phyloP scores from a whole-genome alignment of 92 coral and sea anemone species.

The Heteractis magnifica region DNA sequence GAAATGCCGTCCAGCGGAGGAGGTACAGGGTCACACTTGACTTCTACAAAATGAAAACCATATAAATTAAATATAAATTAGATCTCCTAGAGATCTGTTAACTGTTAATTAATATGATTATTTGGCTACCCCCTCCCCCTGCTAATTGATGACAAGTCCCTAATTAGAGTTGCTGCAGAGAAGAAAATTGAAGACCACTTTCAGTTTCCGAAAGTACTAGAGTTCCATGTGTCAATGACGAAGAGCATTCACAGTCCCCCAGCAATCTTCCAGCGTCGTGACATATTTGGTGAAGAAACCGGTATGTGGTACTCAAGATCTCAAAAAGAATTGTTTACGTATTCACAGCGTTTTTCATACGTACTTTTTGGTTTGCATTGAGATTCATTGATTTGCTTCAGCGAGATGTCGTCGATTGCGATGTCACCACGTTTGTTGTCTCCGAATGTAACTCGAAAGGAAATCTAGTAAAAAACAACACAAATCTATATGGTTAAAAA shows the following conservation, averaged over 20 bases:
- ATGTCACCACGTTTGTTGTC: conserved; percentile 26
- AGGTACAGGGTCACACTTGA: neutral
- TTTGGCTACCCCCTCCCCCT: no score
- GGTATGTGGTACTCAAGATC: no score
- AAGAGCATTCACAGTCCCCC: no score
- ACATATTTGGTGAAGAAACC: no score
- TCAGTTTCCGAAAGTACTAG: no score
- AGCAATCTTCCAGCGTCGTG: no score
- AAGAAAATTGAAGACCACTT: no score
- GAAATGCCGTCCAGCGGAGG: neutral
- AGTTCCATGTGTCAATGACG: no score
- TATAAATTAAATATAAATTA: neutral
- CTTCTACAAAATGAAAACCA: neutral
- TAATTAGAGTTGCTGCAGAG: no score
- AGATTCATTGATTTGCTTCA: neutral
- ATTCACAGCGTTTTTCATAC: neutral
- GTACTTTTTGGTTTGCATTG: conserved; percentile 9
- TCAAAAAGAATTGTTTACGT: no score
- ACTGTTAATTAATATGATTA: no score
- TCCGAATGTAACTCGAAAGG: conserved; percentile 11
- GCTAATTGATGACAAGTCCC: no score
- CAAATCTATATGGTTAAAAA: neutral
- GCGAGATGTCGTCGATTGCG: conserved; percentile 30
- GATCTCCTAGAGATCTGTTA: neutral
- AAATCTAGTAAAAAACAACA: neutral